Percentiles rank a stretch among this genome's conserved stretches.
Evolutionary conservation across 2,113 vertebrate species (phyloP).

Genomic region (Eclectus roratus): DNA sequence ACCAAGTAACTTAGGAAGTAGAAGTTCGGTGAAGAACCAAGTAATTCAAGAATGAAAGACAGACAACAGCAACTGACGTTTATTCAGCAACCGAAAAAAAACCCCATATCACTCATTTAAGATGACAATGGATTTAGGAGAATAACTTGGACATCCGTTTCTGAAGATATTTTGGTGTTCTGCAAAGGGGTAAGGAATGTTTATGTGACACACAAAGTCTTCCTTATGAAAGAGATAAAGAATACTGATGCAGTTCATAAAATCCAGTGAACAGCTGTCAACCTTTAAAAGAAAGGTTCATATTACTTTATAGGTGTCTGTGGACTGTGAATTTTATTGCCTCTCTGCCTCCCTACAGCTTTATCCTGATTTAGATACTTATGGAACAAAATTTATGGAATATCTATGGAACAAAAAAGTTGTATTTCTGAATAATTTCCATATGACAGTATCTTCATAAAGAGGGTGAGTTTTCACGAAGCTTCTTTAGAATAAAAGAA

Average conservation of each 20-base stretch:
- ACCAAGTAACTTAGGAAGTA: background rate
- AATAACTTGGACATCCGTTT: background rate
- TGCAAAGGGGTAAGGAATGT: background rate
- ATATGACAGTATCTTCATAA: background rate
- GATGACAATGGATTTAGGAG: background rate
- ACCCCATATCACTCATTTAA: background rate
- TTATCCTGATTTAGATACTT: background rate
- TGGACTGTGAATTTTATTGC: background rate
- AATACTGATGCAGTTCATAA: background rate
- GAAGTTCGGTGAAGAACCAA: background rate
- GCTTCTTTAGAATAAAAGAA: background rate
- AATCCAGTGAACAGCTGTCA: background rate
- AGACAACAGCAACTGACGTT: background rate
- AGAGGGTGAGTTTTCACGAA: background rate
- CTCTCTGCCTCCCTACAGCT: background rate
- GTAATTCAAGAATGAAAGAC: background rate
- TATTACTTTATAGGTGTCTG: background rate
- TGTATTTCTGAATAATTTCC: background rate
- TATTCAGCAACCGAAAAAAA: background rate
- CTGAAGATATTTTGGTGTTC: background rate
- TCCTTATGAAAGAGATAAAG: background rate
- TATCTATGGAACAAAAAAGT: background rate
- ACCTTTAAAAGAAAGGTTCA: background rate
- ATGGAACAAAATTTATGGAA: background rate
- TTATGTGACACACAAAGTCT: background rate